Evolutionary conservation across 2,888 invertebrate genomes (phyloP).

Genomic region (Brachypalpus laphriformis): DNA sequence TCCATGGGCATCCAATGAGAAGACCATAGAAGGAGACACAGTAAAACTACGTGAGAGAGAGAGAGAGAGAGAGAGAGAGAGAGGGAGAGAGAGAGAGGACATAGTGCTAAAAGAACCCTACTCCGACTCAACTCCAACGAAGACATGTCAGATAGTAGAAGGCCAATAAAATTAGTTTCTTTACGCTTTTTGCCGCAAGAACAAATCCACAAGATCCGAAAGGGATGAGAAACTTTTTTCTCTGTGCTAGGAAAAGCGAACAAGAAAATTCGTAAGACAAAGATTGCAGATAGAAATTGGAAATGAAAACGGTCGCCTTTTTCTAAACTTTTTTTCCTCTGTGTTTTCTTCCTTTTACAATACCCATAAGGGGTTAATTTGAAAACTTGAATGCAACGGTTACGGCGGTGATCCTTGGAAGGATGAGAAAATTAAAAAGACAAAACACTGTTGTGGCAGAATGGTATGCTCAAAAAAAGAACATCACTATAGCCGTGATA

Average conservation of each 20-base stretch:
- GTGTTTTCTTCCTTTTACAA: constrained; percentile 47
- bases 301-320: constrained; percentile 46
- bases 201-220: constrained; percentile 67
- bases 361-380: constrained; percentile 68
- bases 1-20: constrained; percentile 8
- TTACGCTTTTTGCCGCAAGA: constrained; percentile 70
- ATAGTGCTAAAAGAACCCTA: constrained; percentile 23
- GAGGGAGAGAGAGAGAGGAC: background rate
- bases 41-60: background rate
- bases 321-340: constrained; percentile 19
- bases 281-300: constrained; percentile 62
- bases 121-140: constrained; percentile 26
- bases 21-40: background rate
- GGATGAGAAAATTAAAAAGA: constrained; percentile 57
- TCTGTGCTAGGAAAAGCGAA: constrained; percentile 30
- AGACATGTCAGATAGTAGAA: constrained; percentile 63
- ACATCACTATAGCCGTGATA: constrained; percentile 41
- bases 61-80: background rate
- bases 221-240: constrained; percentile 39
- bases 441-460: constrained; percentile 27
- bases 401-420: background rate
- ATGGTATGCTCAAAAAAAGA: background rate
- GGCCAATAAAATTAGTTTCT: constrained; percentile 71
- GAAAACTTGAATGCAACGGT: constrained; percentile 62
- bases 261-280: constrained; percentile 58